A percentile compares a stretch with the other conserved stretches of the same genome.
Evolutionary conservation across 2,797 vertebrate species (phyloP).

Genomic region (Valencia hispanica): DNA sequence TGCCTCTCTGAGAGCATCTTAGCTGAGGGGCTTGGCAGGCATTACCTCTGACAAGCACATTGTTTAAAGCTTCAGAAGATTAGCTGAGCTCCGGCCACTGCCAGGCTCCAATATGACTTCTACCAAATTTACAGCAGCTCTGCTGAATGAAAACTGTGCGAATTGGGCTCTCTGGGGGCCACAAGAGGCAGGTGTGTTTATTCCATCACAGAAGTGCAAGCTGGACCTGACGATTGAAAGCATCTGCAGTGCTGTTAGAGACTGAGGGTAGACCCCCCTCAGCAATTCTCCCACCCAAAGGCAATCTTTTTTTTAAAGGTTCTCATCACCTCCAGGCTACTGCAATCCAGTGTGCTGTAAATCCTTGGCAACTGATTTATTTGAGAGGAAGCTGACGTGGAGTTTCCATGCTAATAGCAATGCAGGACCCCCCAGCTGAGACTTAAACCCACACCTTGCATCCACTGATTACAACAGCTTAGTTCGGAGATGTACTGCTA

Average conservation of each 20-base stretch:
- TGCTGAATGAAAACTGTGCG: slow-evolving; percentile 33
- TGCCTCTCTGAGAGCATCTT: slow-evolving; percentile 36
- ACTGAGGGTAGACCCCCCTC: slow-evolving; percentile 42
- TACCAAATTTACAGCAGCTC: slow-evolving; percentile 43
- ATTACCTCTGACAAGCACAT: slow-evolving; percentile 56
- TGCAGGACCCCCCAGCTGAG: slow-evolving; percentile 22
- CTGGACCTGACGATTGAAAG: slow-evolving; percentile 34
- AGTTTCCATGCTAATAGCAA: slow-evolving; percentile 38
- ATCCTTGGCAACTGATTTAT: slow-evolving; percentile 68
- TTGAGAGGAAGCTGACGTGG: slow-evolving; percentile 41
- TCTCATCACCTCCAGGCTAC: slow-evolving; percentile 59
- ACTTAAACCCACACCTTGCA: slow-evolving; percentile 23
- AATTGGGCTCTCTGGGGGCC: slow-evolving; percentile 36
- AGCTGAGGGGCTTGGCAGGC: slow-evolving; percentile 50
- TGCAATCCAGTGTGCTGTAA: slow-evolving; percentile 58
- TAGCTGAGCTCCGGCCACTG: slow-evolving; percentile 59
- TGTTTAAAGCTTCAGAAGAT: slow-evolving; percentile 71
- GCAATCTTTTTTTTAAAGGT: slow-evolving; percentile 67
- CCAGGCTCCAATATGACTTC: slow-evolving; percentile 61
- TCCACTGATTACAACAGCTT: slow-evolving; percentile 37
- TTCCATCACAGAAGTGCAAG: slow-evolving; percentile 36
- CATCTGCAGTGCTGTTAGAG: slow-evolving; percentile 37
- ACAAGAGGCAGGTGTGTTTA: slow-evolving; percentile 60
- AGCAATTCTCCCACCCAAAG: slow-evolving; percentile 43
- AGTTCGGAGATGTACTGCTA: slow-evolving; percentile 12